A percentile compares a stretch with the other conserved stretches of the same genome.
These are phyloP conservation scores for Drosophila longiperda DNA, from an alignment of 2,888 invertebrate genomes.

Conservation along the genomic window DNA sequence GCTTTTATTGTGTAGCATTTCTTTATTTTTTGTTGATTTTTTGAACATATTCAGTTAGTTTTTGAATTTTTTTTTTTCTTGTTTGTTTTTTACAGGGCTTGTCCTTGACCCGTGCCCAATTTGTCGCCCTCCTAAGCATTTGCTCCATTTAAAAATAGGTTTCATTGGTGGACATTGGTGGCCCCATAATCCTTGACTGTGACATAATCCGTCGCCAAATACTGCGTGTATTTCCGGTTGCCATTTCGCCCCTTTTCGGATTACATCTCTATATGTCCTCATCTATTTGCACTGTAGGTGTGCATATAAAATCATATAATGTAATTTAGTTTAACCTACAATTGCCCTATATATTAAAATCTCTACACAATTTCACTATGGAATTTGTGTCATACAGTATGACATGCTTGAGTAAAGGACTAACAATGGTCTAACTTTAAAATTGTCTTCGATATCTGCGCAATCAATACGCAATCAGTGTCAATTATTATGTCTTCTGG, in stretches of 20 bases:
- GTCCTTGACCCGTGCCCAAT: conserved; percentile 48
- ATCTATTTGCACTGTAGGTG: not conserved
- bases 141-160: conserved; percentile 64
- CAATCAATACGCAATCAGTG: not conserved
- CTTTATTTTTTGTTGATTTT: conserved; percentile 62
- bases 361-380: not conserved
- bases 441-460: not conserved
- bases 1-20: conserved; percentile 64
- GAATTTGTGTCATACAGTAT: not conserved
- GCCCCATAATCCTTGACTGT: conserved; percentile 70
- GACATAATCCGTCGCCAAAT: conserved; percentile 56
- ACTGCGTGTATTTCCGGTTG: conserved; percentile 8
- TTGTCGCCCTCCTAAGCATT: conserved; percentile 2
- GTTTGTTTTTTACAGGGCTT: conserved; percentile 31
- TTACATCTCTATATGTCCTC: conserved; percentile 17
- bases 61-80: not conserved
- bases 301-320: not conserved
- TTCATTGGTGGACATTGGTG: conserved; percentile 59
- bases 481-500: not conserved
- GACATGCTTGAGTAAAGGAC: not conserved
- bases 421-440: not conserved
- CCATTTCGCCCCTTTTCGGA: conserved; percentile 40
- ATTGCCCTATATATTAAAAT: not conserved
- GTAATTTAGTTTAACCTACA: not conserved
- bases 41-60: conserved; percentile 60